Percentiles rank a stretch among this genome's conserved stretches.
phyloP scores from a whole-genome alignment of 2,888 invertebrate genomes.

The Metellina segmentata region DNA sequence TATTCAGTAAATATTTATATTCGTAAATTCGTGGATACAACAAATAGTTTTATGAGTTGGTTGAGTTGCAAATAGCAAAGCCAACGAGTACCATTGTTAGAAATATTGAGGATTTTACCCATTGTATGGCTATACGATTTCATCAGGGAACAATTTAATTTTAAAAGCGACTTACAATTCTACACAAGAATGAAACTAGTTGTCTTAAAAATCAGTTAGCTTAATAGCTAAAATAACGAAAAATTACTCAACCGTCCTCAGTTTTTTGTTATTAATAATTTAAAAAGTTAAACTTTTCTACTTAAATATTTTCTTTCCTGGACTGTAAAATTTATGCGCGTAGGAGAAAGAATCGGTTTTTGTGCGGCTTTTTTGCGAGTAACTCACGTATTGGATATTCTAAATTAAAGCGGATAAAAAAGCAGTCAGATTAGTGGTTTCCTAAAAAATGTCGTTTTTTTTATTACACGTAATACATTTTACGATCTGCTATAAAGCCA shows the following conservation, averaged over 20 bases:
- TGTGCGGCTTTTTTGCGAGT: background rate
- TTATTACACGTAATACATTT: conserved; percentile 36
- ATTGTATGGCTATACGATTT: too few relatives aligned
- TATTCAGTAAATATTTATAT: too few relatives aligned
- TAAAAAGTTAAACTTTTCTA: background rate
- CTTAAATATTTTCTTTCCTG: background rate
- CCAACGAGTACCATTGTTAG: too few relatives aligned
- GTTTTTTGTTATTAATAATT: background rate
- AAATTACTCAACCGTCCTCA: background rate
- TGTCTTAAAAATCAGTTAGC: background rate
- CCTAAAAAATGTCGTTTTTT: background rate
- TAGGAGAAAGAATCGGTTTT: background rate
- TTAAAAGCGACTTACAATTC: too few relatives aligned
- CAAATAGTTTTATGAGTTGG: too few relatives aligned
- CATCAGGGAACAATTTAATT: too few relatives aligned
- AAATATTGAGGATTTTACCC: too few relatives aligned
- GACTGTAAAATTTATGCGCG: background rate
- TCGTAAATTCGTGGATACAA: too few relatives aligned
- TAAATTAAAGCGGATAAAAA: background rate
- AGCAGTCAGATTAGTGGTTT: background rate
- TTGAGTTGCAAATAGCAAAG: too few relatives aligned
- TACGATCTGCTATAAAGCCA: conserved; percentile 34
- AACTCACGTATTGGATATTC: conserved; percentile 1
- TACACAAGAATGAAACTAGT: background rate
- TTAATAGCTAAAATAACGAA: background rate